Evolutionary conservation across 2,797 vertebrate genomes (phyloP).

Genomic region (Hybognathus amarus): DNA sequence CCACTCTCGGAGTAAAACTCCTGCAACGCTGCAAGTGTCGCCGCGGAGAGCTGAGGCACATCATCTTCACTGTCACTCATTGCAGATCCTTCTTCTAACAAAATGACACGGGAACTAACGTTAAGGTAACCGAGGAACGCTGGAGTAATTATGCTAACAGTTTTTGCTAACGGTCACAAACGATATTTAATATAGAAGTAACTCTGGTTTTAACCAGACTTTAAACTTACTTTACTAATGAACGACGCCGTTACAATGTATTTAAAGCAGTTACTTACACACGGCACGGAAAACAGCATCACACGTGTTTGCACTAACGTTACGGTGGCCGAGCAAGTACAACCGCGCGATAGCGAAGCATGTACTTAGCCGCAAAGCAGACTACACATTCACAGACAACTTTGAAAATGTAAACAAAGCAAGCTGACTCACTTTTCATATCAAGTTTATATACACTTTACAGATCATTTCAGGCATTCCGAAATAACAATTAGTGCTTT

Average conservation of each 20-base stretch:
- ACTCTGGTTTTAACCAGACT: neutral
- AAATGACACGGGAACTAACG: neutral
- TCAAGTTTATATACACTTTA: constrained; percentile 85
- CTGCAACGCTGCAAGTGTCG: constrained; percentile 86
- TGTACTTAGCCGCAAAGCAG: neutral
- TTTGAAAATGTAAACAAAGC: neutral
- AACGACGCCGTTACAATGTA: neutral
- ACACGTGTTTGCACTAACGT: constrained; percentile 16
- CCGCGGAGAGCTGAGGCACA: constrained; percentile 83
- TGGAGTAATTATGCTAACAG: neutral
- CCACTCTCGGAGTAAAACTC: constrained; percentile 86
- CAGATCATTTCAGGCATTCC: constrained; percentile 77
- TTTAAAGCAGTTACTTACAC: neutral
- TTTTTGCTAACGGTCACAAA: neutral
- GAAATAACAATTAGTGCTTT: constrained; percentile 65
- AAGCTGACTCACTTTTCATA: constrained; percentile 74
- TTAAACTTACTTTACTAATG: neutral
- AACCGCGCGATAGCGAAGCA: neutral
- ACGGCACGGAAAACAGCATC: neutral
- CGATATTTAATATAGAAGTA: neutral
- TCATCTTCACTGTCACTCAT: constrained; percentile 88
- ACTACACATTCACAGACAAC: neutral
- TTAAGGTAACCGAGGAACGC: neutral
- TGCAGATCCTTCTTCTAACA: neutral
- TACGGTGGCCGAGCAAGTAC: constrained; percentile 26